Conservation (phyloP, 2,113 vertebrate species). For the Mesocricetus auratus region DNA sequence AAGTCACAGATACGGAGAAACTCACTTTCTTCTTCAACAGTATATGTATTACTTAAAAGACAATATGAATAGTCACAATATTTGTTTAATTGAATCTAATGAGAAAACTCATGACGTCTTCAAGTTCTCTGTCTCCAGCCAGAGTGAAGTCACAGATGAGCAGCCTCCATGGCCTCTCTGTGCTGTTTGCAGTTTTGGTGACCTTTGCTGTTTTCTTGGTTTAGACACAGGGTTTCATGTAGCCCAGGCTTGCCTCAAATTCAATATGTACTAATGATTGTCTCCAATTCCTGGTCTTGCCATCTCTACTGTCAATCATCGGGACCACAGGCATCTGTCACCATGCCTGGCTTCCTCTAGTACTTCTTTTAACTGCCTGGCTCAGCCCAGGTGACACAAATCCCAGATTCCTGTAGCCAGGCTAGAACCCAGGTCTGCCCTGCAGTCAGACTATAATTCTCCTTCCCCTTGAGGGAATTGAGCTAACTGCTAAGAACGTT, state of each 20-base stretch:
- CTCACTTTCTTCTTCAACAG: background rate
- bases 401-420: background rate
- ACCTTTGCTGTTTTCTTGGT: too few species aligned
- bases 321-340: background rate
- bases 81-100: background rate
- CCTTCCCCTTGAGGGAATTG: too few species aligned
- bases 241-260: background rate
- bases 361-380: too few species aligned
- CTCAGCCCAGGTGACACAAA: too few species aligned
- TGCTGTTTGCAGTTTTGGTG: background rate
- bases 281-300: fast-evolving
- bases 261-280: too few species aligned
- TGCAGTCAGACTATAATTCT: too few species aligned
- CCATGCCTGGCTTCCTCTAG: background rate
- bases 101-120: fast-evolving
- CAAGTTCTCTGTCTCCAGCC: background rate
- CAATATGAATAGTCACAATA: background rate
- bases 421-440: too few species aligned
- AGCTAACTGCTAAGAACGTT: background rate
- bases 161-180: too few species aligned
- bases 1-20: background rate
- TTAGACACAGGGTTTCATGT: fast-evolving
- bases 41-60: background rate
- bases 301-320: background rate
- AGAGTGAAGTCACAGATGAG: background rate